Evolutionary conservation across 2,888 invertebrate species (phyloP).

Genomic region (Zelleria hepariella): DNA sequence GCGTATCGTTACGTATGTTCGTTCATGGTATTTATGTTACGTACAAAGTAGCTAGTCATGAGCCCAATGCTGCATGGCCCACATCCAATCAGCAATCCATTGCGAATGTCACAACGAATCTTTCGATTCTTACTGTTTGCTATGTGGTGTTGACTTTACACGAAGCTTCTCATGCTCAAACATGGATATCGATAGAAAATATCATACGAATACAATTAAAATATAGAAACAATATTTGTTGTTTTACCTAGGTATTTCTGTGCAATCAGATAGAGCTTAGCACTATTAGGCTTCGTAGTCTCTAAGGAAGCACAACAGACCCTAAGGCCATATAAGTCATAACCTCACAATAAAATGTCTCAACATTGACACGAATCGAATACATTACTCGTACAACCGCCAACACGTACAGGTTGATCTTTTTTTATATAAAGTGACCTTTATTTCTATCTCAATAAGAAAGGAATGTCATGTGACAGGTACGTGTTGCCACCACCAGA

Average conservation of each 20-base stretch:
- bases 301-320: not conserved
- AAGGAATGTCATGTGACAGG: not conserved
- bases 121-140: not conserved
- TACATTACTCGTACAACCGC: not conserved
- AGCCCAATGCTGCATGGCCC: conserved; percentile 16
- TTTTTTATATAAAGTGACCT: not conserved
- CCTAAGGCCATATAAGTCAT: not conserved
- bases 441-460: not conserved
- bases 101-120: conserved; percentile 11
- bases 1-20: not conserved
- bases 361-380: conserved; percentile 4
- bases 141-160: not conserved
- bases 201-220: not conserved
- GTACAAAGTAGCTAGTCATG: not conserved
- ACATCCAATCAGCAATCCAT: conserved; percentile 19
- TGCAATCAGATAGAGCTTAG: not conserved
- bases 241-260: not conserved
- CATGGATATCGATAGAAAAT: not conserved
- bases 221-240: not conserved
- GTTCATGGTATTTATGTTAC: conserved; percentile 1
- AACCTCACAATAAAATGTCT: not conserved
- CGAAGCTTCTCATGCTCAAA: not conserved
- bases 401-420: not conserved
- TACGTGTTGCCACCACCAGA: not conserved
- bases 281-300: not conserved